phyloP scores from a whole-genome alignment of 2,113 vertebrate species.

The Leucopsar rothschildi region DNA sequence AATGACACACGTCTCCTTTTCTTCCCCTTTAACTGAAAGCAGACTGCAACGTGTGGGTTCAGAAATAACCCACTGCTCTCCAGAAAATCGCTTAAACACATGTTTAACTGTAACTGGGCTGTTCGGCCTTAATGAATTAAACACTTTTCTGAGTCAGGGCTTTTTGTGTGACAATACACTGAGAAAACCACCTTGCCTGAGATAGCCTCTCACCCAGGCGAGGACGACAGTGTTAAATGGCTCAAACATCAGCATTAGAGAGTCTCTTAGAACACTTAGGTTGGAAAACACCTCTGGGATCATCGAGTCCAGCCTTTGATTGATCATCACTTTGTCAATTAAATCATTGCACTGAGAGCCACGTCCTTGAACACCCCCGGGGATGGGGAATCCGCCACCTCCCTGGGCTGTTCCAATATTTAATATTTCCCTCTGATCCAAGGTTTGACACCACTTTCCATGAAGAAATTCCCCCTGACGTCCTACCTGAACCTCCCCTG shows the following conservation, averaged over 20 bases:
- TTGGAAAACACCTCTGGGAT: background rate
- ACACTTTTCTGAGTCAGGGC: background rate
- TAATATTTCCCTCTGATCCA: no score
- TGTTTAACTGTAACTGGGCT: background rate
- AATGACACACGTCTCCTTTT: constrained; percentile 33
- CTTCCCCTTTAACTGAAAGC: background rate
- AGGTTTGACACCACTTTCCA: background rate
- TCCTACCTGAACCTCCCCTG: background rate
- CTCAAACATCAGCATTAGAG: background rate
- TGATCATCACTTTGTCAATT: background rate
- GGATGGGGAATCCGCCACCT: background rate
- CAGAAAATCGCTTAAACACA: background rate
- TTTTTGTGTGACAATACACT: background rate
- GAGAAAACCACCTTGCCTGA: background rate
- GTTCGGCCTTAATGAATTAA: background rate
- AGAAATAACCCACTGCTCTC: background rate
- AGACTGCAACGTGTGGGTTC: background rate
- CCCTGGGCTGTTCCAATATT: background rate
- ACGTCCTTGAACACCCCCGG: no score
- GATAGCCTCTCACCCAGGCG: background rate
- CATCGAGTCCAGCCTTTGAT: background rate
- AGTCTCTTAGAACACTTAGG: background rate
- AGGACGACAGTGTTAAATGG: accelerated
- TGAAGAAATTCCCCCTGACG: background rate
- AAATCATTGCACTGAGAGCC: background rate